Evolutionary conservation across 1,140 invertebrate species (phyloP).

Genomic region (Pygmarrhopalites habei): DNA sequence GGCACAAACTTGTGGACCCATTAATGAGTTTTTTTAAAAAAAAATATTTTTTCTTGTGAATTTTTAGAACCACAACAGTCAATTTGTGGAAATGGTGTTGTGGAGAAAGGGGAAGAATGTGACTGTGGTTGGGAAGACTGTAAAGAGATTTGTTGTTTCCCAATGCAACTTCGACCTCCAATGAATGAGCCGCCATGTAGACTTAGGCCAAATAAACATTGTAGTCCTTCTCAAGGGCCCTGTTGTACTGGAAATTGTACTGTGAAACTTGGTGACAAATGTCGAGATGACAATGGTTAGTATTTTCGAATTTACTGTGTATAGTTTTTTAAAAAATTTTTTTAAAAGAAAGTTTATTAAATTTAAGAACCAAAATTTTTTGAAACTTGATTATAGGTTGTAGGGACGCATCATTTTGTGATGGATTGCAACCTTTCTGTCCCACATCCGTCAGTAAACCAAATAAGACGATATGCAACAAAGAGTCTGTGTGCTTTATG

Average conservation of each 20-base stretch:
- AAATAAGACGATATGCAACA: conserved; percentile 89
- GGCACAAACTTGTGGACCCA: too few relatives aligned
- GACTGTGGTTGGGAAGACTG: conserved; percentile 98
- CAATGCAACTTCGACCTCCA: conserved; percentile 69
- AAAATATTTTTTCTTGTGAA: conserved; percentile 19
- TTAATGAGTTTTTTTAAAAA: too few relatives aligned
- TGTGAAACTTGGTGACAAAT: conserved; percentile 76
- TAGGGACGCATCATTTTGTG: conserved; percentile 79
- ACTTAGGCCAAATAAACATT: conserved; percentile 65
- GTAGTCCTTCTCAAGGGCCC: conserved; percentile 85
- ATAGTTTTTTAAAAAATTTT: too few relatives aligned
- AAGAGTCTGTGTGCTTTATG: conserved; percentile 84
- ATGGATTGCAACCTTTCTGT: conserved; percentile 72
- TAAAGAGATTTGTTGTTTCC: conserved; percentile 85
- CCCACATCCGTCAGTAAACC: conserved; percentile 85
- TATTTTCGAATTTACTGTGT: too few relatives aligned
- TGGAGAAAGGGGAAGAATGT: conserved; percentile 90
- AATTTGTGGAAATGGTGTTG: conserved; percentile 94
- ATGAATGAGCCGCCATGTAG: conserved; percentile 71
- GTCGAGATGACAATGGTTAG: conserved; percentile 90
- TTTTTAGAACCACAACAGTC: conserved; percentile 72
- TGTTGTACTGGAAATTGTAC: conserved; percentile 86
- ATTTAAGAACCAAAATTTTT: too few relatives aligned
- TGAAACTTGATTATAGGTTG: too few relatives aligned
- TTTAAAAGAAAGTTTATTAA: too few relatives aligned